Evolutionary conservation across 2,888 invertebrate species (phyloP).

Genomic region (Lingula anatina): DNA sequence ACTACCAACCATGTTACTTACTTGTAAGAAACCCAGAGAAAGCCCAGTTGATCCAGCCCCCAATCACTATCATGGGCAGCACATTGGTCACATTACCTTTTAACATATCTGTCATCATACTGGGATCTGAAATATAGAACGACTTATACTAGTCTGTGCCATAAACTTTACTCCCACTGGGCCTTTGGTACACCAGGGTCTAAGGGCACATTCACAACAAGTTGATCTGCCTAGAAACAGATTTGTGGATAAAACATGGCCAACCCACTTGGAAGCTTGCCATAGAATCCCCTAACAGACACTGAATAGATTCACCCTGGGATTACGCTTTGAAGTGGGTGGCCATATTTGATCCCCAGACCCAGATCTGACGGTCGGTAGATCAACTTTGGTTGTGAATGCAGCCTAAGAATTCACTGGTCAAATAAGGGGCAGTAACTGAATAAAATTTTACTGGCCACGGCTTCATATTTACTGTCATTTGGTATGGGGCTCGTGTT

Average conservation of each 20-base stretch:
- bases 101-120: constrained; percentile 97
- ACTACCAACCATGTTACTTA: too few relatives aligned
- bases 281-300: too few relatives aligned
- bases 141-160: background rate
- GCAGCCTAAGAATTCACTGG: too few relatives aligned
- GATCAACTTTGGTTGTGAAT: too few relatives aligned
- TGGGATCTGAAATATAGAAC: constrained; percentile 64
- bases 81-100: constrained; percentile 99
- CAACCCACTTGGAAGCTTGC: too few relatives aligned
- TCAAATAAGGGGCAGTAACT: background rate
- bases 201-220: background rate
- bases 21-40: constrained; percentile 99
- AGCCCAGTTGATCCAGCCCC: constrained; percentile 99
- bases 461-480: too few relatives aligned
- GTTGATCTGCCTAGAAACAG: background rate
- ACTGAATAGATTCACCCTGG: too few relatives aligned
- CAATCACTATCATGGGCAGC: constrained; percentile 97
- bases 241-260: too few relatives aligned
- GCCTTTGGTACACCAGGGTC: background rate
- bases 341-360: background rate
- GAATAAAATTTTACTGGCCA: too few relatives aligned
- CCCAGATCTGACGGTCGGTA: background rate
- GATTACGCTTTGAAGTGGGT: too few relatives aligned
- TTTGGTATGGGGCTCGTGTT: too few relatives aligned
- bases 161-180: background rate